Base-by-base conservation (phyloP, 92 coral and sea anemone species). In the Zoanthus solanderi region DNA sequence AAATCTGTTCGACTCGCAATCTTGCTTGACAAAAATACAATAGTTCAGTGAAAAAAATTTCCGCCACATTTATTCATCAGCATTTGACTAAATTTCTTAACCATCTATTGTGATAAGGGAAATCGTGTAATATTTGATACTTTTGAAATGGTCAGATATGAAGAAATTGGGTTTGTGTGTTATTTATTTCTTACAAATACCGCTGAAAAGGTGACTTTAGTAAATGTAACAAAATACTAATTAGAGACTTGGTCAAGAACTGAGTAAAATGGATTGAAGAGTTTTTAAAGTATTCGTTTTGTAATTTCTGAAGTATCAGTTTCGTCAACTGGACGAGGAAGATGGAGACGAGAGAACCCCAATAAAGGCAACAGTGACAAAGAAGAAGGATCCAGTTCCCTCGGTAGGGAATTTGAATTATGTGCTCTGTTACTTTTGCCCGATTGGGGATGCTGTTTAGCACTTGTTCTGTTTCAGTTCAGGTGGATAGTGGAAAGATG, bases 351-450 rank as follows among this genome's bases (percentile, higher is more conserved):
- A 50, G 0, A 60, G 45, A 16, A 29, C 58, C 29, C 85, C 85
- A 23, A 83, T 58, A 66, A 68, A 66, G 75, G 47, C 75, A 63
- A 80, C 14, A 7, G 75, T 57, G 14, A 78, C 87, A 9, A 88
- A 79, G 79, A 85, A 90, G 83, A 90, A 90, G 74, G 92, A 90
- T 7, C 90, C 92, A 7, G 87, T 79, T 44, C 80, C 88, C 4
- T 85, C 88, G 92, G 92, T 90, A 84, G 44, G 89, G 30, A 30
- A 46, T 29, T 56, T 77, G 52, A 42, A n/a, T 69, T 44, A 34
- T 69, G 75, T 69, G 75, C 45, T 37, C 42, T 69, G 17, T 69
- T 23, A 69, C 28, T 63, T 63, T 7, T 63, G 29, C 30, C 69
- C 69, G 29, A 9, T 17, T 8, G 23, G 69, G 29, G 28, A n/a